These are phyloP conservation scores for Rhinolophus ferrumequinum DNA, from an alignment of 2,113 vertebrate species.

Conservation along the genomic window DNA sequence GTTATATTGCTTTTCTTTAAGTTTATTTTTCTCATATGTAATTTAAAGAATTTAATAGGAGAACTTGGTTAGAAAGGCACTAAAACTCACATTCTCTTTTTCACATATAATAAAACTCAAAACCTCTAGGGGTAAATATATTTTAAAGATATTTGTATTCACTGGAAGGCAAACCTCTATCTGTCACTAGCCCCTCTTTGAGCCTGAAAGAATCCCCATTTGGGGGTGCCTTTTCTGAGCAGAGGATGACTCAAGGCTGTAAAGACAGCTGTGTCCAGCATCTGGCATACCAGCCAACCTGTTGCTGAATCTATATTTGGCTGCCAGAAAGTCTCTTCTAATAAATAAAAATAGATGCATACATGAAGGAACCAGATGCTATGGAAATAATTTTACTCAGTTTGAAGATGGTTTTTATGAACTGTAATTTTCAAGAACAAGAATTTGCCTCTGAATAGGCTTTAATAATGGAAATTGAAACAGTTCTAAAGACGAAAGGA, in stretches of 20 bases:
- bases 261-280: not conserved
- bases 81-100: constrained; percentile 62
- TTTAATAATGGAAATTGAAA: constrained; percentile 74
- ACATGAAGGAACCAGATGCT: not conserved
- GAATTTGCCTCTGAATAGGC: constrained; percentile 60
- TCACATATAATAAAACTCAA: constrained; percentile 57
- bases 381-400: constrained; percentile 50
- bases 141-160: constrained; percentile 58
- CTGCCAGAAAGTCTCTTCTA: constrained; percentile 49
- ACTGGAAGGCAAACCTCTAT: not conserved
- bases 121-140: constrained; percentile 50
- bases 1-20: constrained; percentile 55
- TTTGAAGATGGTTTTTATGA: constrained; percentile 72
- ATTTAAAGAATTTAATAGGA: constrained; percentile 72
- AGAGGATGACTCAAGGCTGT: not conserved
- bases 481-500: constrained; percentile 58
- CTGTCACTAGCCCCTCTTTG: not conserved
- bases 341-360: constrained; percentile 56
- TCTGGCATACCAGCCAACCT: not conserved
- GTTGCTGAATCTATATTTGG: not conserved
- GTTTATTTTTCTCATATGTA: constrained; percentile 73
- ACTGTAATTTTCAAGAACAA: constrained; percentile 71
- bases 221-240: not conserved
- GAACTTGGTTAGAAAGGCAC: constrained; percentile 47
- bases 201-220: not conserved